Percentiles rank a stretch among this genome's conserved stretches.
Conservation (phyloP, 2,797 vertebrate species). For the Schizopygopsis pylzovi region DNA sequence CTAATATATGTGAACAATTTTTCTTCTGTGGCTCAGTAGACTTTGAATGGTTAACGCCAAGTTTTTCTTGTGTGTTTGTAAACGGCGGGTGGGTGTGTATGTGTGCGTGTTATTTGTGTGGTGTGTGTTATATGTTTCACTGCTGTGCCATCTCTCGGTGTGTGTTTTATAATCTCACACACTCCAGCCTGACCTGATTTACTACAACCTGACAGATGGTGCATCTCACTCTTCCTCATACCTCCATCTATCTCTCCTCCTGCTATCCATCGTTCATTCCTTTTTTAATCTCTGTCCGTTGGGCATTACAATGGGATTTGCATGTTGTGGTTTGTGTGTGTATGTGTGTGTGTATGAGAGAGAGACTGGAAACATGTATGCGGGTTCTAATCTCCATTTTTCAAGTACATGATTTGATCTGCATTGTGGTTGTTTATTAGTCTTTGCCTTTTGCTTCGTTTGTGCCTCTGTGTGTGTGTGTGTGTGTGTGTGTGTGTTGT, state of each 20-base stretch:
- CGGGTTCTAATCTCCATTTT: slow-evolving; percentile 22
- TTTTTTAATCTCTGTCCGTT: slow-evolving; percentile 14
- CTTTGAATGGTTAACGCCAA: not conserved
- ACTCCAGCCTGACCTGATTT: slow-evolving; percentile 44
- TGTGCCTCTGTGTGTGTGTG: not conserved
- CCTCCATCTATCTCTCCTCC: slow-evolving; percentile 18
- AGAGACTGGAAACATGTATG: slow-evolving; percentile 4
- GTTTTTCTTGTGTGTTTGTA: slow-evolving; percentile 8
- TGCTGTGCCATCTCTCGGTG: slow-evolving; percentile 16
- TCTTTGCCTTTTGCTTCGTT: not conserved
- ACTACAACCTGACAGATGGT: slow-evolving; percentile 30
- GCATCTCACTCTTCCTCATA: slow-evolving; percentile 23
- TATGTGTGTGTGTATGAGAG: not conserved
- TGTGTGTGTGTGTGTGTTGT: not conserved
- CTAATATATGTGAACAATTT: not conserved
- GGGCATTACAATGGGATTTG: slow-evolving; percentile 28
- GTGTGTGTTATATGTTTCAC: slow-evolving; percentile 37
- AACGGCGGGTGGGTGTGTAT: not conserved
- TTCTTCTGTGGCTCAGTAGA: slow-evolving; percentile 1
- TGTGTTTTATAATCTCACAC: slow-evolving; percentile 45
- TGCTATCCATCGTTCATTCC: not conserved
- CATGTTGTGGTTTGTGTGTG: slow-evolving; percentile 6
- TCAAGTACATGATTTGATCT: slow-evolving; percentile 1
- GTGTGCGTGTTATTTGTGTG: slow-evolving; percentile 11
- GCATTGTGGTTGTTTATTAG: slow-evolving; percentile 8